These are phyloP conservation scores for Metellina segmentata DNA, from an alignment of 2,888 invertebrate species.

Conservation along the genomic window DNA sequence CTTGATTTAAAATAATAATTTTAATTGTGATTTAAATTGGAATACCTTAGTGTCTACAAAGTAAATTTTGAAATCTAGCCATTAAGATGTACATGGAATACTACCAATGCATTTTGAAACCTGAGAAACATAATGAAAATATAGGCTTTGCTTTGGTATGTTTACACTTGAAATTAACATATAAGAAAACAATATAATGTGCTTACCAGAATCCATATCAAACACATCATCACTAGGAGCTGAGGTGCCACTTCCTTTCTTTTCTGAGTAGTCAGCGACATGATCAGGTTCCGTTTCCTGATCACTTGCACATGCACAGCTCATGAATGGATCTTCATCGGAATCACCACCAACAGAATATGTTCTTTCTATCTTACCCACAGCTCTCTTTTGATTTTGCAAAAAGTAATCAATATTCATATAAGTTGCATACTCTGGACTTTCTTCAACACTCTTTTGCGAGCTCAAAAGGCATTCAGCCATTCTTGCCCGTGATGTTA, in stretches of 20 bases:
- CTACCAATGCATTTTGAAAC: neutral
- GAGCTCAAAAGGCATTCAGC: constrained; percentile 56
- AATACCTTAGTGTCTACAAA: too few species aligned
- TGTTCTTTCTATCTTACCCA: constrained; percentile 46
- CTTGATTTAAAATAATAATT: too few species aligned
- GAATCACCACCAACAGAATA: constrained; percentile 72
- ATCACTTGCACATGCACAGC: constrained; percentile 77
- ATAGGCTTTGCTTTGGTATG: too few species aligned
- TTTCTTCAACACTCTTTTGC: constrained; percentile 72
- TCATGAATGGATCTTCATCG: constrained; percentile 76
- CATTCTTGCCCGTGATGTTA: constrained; percentile 56
- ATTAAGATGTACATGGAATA: too few species aligned
- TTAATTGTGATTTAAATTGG: too few species aligned
- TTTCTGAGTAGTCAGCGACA: constrained; percentile 55
- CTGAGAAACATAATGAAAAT: neutral
- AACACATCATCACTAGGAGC: constrained; percentile 79
- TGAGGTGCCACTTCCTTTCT: constrained; percentile 53
- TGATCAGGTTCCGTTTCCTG: constrained; percentile 75
- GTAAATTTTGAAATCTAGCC: too few species aligned
- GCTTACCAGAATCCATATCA: constrained; percentile 79
- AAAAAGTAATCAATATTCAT: constrained; percentile 96
- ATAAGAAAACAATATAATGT: neutral
- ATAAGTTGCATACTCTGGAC: constrained; percentile 83
- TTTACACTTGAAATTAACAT: neutral
- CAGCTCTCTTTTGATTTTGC: constrained; percentile 84